These are phyloP conservation scores for Tanypteryx hageni DNA, from an alignment of 2,888 invertebrate genomes.

Conservation along the genomic window DNA sequence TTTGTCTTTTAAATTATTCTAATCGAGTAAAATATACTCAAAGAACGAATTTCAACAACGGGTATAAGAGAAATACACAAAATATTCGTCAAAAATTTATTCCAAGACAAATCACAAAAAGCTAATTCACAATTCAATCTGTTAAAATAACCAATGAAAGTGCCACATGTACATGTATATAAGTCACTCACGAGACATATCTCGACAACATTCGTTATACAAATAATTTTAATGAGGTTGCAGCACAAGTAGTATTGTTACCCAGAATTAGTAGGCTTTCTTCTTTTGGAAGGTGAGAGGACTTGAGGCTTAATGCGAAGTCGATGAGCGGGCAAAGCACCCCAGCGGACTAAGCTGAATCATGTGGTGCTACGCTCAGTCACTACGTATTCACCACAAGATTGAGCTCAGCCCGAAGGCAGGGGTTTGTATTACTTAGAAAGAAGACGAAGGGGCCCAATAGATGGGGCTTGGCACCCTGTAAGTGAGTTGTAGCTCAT, in stretches of 20 bases:
- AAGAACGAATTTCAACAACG: neutral
- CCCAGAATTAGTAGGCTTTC: conserved; percentile 63
- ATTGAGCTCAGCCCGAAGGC: conserved; percentile 75
- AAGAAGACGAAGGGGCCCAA: conserved; percentile 63
- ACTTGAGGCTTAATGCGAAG: conserved; percentile 64
- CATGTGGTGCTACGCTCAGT: conserved; percentile 83
- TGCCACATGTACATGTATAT: neutral
- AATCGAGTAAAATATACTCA: neutral
- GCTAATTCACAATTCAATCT: conserved; percentile 6
- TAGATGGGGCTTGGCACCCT: conserved; percentile 60
- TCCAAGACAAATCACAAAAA: neutral
- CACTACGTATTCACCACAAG: conserved; percentile 78
- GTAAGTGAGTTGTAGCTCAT: conserved; percentile 61
- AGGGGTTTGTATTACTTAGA: conserved; percentile 63
- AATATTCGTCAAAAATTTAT: neutral
- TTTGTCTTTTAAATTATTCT: neutral
- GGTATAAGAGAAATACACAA: neutral
- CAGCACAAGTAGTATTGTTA: conserved; percentile 59
- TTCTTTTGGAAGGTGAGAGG: conserved; percentile 61
- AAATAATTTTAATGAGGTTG: conserved; percentile 51
- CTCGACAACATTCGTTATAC: neutral
- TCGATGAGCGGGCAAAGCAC: conserved; percentile 64
- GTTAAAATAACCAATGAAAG: conserved; percentile 8
- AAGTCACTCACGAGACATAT: conserved; percentile 24
- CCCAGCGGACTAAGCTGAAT: conserved; percentile 81